Evolutionary conservation across 2,888 invertebrate genomes (phyloP).

Genomic region (Trichacis sp.): DNA sequence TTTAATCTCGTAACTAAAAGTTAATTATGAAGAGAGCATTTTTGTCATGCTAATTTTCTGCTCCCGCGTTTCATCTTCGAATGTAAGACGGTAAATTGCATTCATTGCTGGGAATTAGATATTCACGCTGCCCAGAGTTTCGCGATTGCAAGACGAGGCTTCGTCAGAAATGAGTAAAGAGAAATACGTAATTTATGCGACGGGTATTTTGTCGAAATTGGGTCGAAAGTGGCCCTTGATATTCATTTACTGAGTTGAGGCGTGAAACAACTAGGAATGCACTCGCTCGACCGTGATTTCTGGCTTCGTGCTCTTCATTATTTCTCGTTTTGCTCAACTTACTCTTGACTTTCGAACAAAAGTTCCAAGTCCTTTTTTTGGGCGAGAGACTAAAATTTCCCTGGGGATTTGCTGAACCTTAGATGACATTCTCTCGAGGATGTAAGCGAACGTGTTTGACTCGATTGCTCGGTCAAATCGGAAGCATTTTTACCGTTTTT

Average conservation of each 20-base stretch:
- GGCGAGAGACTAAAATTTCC: slow-evolving; percentile 57
- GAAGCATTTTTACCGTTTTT: too few species aligned
- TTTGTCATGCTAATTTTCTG: slow-evolving; percentile 2
- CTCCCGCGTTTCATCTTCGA: neutral
- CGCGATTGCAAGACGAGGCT: too few species aligned
- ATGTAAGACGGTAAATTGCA: neutral
- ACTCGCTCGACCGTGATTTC: neutral
- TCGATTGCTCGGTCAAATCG: too few species aligned
- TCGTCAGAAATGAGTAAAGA: too few species aligned
- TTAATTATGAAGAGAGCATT: slow-evolving; percentile 1
- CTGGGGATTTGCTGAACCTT: slow-evolving; percentile 47
- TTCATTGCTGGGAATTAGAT: neutral
- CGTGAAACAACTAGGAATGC: neutral
- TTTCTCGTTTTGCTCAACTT: slow-evolving; percentile 2
- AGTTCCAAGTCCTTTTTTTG: slow-evolving; percentile 52
- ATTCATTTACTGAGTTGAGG: neutral
- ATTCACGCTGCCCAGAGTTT: too few species aligned
- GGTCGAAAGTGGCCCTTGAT: too few species aligned
- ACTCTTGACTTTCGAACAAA: slow-evolving; percentile 47
- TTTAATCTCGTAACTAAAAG: slow-evolving; percentile 1
- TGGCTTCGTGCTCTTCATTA: neutral
- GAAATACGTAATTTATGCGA: too few species aligned
- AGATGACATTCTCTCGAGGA: slow-evolving; percentile 29
- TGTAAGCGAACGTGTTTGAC: slow-evolving; percentile 11
- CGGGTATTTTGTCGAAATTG: too few species aligned